Base-by-base conservation (phyloP, 2,888 invertebrate species). In the Microchrysa polita region DNA sequence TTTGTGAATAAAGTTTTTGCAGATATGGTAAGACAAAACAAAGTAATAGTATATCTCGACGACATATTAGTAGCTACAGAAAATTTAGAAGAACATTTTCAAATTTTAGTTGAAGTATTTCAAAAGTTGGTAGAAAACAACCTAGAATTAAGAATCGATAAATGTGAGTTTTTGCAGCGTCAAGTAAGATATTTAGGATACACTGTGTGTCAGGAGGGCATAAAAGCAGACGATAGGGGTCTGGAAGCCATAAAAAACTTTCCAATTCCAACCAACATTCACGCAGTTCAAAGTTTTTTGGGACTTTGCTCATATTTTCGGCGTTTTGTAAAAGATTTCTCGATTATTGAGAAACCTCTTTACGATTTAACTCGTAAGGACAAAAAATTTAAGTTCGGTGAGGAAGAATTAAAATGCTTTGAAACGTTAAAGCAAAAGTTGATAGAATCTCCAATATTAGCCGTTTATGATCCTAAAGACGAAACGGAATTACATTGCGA, bases 401-500 rank as follows among this genome's bases (percentile, higher is more conserved):
- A 57, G 18, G 12, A 20, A 22, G 20, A 5, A 57, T 57, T 18
- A 7, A 20, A 57, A 5, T 22, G 55, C 9, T 55, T 16, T n/a
- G 57, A 76, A 14, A 22, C 20, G 18, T 12, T 57, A 5, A 57
- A 57, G 1, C 5, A 16, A 1, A 57, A 57, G 18, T 20, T 57
- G 5, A 18, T 12, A 12, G 18, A 18, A 22, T 12, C 18, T 5
- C 57, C 57, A 5, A 20, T 57, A 5, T 16, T 57, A 20, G 12
- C 12, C 2, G 18, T 57, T 12, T 57, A 18, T 75, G 67, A 72
- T 18, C 79, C 79, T 5, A 52, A 27, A 23, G 27, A 55, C 52
- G 78, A 78, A 73, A 81, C 80, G 2, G 78, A 80, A 74, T 67
- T 80, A 59, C 80, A 80, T 74, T 77, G 77, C 16, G 80, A 81